These are phyloP conservation scores for Cheumatopsyche charites DNA, from an alignment of 1,140 invertebrate species.

Conservation along the genomic window DNA sequence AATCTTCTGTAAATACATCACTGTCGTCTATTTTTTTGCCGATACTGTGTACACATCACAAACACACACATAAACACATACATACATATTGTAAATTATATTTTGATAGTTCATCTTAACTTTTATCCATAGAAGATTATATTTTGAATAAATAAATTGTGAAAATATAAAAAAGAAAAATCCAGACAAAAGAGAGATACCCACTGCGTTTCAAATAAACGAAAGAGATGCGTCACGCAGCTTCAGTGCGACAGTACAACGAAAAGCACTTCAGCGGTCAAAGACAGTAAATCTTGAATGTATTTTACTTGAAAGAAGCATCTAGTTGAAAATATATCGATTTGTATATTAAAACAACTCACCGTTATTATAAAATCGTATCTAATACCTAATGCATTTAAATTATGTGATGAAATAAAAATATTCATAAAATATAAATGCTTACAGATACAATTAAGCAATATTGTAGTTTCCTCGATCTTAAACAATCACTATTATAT, in stretches of 20 bases:
- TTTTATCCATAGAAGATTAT: no score
- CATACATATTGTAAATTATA: conserved; percentile 3
- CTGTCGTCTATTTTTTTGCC: conserved; percentile 9
- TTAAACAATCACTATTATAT: not conserved
- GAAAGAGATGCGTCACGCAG: conserved; percentile 20
- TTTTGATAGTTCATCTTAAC: no score
- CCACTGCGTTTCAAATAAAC: not conserved
- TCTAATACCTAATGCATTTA: no score
- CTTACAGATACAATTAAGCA: not conserved
- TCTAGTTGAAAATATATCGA: not conserved
- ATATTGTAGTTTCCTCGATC: not conserved
- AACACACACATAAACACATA: no score
- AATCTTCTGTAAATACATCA: conserved; percentile 16
- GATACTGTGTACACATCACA: not conserved
- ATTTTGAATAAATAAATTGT: no score
- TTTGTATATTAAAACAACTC: no score
- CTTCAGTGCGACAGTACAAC: conserved; percentile 27
- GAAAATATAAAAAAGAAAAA: no score
- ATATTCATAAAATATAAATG: no score
- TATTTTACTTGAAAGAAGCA: not conserved
- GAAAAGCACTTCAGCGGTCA: conserved; percentile 33
- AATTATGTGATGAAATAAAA: no score
- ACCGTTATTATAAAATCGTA: no score
- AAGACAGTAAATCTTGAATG: conserved; percentile 17
- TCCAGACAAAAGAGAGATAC: no score